Evolutionary conservation across 2,797 vertebrate genomes (phyloP).

Genomic region (Eleutherodactylus coqui): DNA sequence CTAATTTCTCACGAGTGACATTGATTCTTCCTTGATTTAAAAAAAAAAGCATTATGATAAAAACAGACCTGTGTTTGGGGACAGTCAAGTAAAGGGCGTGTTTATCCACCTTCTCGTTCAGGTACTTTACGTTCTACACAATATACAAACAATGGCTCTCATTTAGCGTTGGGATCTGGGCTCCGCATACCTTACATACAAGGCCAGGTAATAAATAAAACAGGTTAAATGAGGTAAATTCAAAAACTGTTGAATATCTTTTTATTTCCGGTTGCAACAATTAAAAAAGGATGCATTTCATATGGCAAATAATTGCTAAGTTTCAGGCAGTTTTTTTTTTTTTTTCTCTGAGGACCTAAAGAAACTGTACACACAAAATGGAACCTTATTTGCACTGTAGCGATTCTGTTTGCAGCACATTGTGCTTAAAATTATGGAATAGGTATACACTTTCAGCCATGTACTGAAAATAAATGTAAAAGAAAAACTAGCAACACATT

Average conservation of each 20-base stretch:
- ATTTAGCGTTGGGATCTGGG: slow-evolving; percentile 81
- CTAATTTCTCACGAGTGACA: slow-evolving; percentile 78
- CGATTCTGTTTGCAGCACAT: slow-evolving; percentile 85
- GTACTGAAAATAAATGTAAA: slow-evolving; percentile 88
- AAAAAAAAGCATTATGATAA: slow-evolving; percentile 87
- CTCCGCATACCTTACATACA: slow-evolving; percentile 87
- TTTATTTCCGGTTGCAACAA: slow-evolving; percentile 79
- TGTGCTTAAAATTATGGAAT: slow-evolving; percentile 88
- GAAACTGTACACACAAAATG: slow-evolving; percentile 80
- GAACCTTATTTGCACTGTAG: slow-evolving; percentile 79
- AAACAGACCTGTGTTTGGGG: slow-evolving; percentile 77
- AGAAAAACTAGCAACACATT: slow-evolving; percentile 84
- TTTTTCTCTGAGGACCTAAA: slow-evolving; percentile 73
- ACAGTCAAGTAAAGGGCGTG: slow-evolving; percentile 75
- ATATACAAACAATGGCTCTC: slow-evolving; percentile 96
- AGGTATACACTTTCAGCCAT: slow-evolving; percentile 86
- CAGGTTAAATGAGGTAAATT: slow-evolving; percentile 89
- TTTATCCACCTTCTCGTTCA: slow-evolving; percentile 65
- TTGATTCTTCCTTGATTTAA: slow-evolving; percentile 82
- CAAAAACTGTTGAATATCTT: slow-evolving; percentile 77
- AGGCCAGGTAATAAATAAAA: slow-evolving; percentile 92
- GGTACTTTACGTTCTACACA: slow-evolving; percentile 88
- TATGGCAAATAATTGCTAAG: slow-evolving; percentile 73
- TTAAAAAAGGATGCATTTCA: slow-evolving; percentile 77
- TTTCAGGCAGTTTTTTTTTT: slow-evolving; percentile 77